Evolutionary conservation across 2,113 vertebrate species (phyloP).

Genomic region (Noturus placidus): DNA sequence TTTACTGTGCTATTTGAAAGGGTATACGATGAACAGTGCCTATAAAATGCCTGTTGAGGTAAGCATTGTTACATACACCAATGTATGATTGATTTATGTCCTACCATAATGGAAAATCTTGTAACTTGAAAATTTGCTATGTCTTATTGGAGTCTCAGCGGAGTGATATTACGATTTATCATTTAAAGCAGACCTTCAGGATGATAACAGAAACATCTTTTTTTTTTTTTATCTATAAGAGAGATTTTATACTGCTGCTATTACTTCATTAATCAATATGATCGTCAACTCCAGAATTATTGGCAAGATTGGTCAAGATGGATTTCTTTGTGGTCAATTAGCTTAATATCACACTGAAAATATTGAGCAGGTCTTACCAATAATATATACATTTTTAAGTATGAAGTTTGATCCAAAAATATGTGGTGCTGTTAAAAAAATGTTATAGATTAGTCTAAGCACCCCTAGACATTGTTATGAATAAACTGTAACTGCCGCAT

Average conservation of each 20-base stretch:
- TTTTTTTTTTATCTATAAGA: neutral
- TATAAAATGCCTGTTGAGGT: constrained; percentile 21
- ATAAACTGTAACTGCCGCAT: neutral
- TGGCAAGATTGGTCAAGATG: neutral
- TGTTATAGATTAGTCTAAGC: neutral
- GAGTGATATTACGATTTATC: neutral
- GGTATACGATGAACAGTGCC: neutral
- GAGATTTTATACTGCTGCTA: neutral
- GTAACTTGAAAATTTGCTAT: neutral
- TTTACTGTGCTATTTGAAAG: constrained; percentile 15
- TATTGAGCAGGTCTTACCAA: neutral
- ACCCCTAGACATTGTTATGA: neutral
- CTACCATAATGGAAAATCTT: constrained; percentile 8
- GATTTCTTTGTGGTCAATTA: neutral
- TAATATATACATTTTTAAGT: neutral
- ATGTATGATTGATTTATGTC: constrained; percentile 8
- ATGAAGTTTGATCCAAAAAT: neutral
- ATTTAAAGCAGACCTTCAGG: neutral
- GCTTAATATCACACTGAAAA: neutral
- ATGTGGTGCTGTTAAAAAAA: no score
- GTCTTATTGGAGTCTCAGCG: neutral
- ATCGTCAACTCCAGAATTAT: neutral
- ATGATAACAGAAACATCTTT: neutral
- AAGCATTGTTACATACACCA: neutral
- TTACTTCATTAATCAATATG: neutral